phyloP scores from a whole-genome alignment of 1,140 invertebrate species.

The Drosophila athabasca region DNA sequence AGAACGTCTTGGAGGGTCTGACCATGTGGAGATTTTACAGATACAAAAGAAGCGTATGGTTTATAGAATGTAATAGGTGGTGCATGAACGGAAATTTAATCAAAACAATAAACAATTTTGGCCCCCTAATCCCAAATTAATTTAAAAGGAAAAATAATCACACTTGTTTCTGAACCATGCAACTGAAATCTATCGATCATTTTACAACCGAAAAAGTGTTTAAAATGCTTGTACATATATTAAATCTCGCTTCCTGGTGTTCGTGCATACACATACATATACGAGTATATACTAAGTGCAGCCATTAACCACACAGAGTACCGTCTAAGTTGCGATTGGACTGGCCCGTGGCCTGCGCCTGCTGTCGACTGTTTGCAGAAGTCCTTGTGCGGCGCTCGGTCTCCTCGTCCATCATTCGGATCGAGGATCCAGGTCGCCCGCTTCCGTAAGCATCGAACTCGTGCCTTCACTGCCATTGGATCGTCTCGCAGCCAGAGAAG shows the following conservation, averaged over 20 bases:
- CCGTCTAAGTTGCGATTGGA: constrained; percentile 56
- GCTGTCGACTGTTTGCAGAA: constrained; percentile 79
- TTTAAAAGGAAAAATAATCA: constrained; percentile 58
- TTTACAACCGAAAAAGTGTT: constrained; percentile 48
- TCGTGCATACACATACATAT: too few relatives aligned
- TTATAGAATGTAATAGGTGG: too few relatives aligned
- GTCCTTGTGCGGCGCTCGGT: constrained; percentile 84
- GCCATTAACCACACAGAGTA: constrained; percentile 32
- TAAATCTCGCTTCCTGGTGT: too few relatives aligned
- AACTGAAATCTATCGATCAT: constrained; percentile 48
- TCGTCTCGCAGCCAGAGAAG: constrained; percentile 81
- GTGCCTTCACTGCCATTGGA: constrained; percentile 71
- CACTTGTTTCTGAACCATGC: constrained; percentile 48
- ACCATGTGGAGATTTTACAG: too few relatives aligned
- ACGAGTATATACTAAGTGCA: constrained; percentile 11
- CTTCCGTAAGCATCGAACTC: constrained; percentile 80
- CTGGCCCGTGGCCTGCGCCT: constrained; percentile 21
- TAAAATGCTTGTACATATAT: constrained; percentile 19
- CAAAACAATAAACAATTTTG: too few relatives aligned
- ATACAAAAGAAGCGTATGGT: too few relatives aligned
- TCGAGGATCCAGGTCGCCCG: constrained; percentile 84
- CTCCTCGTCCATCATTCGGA: constrained; percentile 85
- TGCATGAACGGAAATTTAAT: too few relatives aligned
- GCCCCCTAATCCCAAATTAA: too few relatives aligned
- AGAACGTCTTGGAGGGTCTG: too few relatives aligned